Conservation (phyloP, 2,888 invertebrate genomes). For the Standfussiana lucernea region DNA sequence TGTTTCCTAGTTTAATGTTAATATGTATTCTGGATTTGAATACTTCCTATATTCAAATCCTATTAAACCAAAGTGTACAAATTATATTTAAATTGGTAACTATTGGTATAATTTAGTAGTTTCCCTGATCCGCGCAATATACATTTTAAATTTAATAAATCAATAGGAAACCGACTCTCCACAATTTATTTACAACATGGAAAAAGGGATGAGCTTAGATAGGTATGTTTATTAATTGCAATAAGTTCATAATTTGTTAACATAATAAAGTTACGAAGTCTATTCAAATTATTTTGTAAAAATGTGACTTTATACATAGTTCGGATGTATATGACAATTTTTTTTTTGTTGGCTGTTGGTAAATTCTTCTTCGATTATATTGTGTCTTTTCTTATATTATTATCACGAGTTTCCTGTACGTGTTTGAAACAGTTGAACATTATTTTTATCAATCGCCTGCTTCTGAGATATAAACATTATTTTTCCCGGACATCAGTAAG, state of each 20-base stretch:
- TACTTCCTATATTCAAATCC: not conserved
- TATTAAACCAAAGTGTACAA: not conserved
- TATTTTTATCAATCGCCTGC: slow-evolving; percentile 46
- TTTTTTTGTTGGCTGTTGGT: slow-evolving; percentile 13
- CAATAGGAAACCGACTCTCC: not conserved
- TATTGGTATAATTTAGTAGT: not conserved
- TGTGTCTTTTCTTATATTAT: slow-evolving; percentile 27
- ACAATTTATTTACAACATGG: not conserved
- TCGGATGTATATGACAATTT: not conserved
- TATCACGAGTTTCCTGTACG: slow-evolving; percentile 24
- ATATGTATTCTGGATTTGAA: not conserved
- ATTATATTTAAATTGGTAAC: not conserved
- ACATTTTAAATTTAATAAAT: no score
- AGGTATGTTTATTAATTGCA: not conserved
- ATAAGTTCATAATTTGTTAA: not conserved
- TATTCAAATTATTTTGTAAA: not conserved
- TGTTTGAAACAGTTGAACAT: slow-evolving; percentile 36
- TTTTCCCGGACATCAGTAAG: slow-evolving; percentile 45
- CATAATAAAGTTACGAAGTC: not conserved
- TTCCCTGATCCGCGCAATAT: not conserved
- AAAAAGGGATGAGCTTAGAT: no score
- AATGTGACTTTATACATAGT: no score
- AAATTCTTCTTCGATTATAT: slow-evolving; percentile 4
- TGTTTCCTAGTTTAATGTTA: not conserved
- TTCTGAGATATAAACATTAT: slow-evolving; percentile 29